phyloP scores from a whole-genome alignment of 2,113 vertebrate species.

The Casuarius casuarius region DNA sequence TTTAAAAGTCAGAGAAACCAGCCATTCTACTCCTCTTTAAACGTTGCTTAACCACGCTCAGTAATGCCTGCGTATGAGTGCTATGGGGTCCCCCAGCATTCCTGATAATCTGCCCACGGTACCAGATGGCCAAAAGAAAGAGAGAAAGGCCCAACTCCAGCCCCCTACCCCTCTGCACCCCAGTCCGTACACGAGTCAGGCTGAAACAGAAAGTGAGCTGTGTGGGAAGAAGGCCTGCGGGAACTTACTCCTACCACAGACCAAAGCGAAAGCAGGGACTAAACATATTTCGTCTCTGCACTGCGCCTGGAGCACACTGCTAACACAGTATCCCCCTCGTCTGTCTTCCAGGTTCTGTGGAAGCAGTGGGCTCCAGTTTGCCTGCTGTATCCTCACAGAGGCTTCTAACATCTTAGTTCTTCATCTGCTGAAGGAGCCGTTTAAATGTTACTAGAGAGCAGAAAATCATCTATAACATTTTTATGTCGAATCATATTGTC shows the following conservation, averaged over 20 bases:
- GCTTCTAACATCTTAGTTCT: background rate
- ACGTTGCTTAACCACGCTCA: background rate
- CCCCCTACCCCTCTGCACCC: background rate
- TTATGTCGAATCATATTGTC: slow-evolving; percentile 21
- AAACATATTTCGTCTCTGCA: background rate
- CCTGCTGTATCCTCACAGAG: background rate
- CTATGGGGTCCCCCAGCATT: background rate
- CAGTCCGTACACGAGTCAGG: background rate
- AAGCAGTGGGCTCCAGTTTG: background rate
- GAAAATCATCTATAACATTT: slow-evolving; percentile 6
- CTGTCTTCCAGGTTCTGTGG: background rate
- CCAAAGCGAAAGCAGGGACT: background rate
- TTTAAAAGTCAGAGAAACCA: background rate
- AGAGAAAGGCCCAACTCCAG: background rate
- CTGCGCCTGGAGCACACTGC: background rate
- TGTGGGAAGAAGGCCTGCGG: background rate
- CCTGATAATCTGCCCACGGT: background rate
- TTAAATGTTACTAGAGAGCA: background rate
- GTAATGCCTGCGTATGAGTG: background rate
- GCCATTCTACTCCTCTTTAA: background rate
- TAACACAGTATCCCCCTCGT: background rate
- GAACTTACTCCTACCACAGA: background rate
- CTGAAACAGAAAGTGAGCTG: background rate
- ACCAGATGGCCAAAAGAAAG: background rate
- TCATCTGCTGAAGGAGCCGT: background rate